Percentiles rank a stretch among this genome's conserved stretches.
Evolutionary conservation across 2,888 invertebrate species (phyloP).

Genomic region (Sphaerophoria taeniata): DNA sequence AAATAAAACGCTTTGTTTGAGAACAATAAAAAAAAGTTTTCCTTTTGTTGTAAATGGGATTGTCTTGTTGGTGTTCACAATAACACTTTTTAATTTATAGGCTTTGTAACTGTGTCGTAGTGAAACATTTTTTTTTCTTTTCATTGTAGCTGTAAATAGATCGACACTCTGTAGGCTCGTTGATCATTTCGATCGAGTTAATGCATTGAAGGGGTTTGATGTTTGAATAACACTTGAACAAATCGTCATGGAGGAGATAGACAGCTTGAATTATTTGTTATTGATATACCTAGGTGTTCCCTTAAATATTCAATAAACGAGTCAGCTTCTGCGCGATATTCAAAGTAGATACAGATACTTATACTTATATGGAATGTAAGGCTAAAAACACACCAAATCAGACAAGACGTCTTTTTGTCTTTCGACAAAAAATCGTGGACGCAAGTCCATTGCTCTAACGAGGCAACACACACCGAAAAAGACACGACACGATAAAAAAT

Average conservation of each 20-base stretch:
- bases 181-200: slow-evolving; percentile 23
- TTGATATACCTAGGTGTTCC: slow-evolving; percentile 39
- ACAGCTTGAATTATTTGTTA: not conserved
- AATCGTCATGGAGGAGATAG: slow-evolving; percentile 14
- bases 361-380: too few species aligned
- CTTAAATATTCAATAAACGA: not conserved
- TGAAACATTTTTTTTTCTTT: not conserved
- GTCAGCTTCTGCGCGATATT: not conserved
- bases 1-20: slow-evolving; percentile 23
- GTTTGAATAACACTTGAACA: slow-evolving; percentile 43
- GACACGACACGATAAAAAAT: too few species aligned
- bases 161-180: not conserved
- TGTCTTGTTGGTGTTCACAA: not conserved
- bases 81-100: too few species aligned
- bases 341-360: too few species aligned
- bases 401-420: too few species aligned
- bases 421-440: too few species aligned
- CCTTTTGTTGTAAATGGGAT: slow-evolving; percentile 1
- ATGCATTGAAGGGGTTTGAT: slow-evolving; percentile 21
- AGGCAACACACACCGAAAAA: too few species aligned
- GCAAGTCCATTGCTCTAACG: too few species aligned
- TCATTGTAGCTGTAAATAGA: not conserved
- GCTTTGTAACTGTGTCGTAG: too few species aligned
- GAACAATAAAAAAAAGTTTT: slow-evolving; percentile 52
- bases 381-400: too few species aligned